A percentile compares a stretch with the other conserved stretches of the same genome.
phyloP scores from a whole-genome alignment of 2,113 vertebrate genomes.

The Gavialis gangeticus region DNA sequence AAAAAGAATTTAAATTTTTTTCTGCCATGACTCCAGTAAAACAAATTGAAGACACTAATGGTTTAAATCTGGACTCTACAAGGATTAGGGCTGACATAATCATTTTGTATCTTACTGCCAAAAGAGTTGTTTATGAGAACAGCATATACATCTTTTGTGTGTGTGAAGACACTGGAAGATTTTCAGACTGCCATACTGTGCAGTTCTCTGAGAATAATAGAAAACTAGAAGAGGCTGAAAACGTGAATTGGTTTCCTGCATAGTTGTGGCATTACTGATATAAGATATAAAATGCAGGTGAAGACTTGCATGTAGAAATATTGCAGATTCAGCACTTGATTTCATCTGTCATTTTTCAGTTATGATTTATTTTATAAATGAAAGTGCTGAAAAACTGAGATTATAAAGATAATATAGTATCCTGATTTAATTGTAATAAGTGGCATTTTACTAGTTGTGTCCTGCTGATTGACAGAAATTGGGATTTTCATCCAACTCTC shows the following conservation, averaged over 20 bases:
- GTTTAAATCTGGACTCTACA: not conserved
- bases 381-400: not conserved
- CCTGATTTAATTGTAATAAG: not conserved
- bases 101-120: not conserved
- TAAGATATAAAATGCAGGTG: not conserved
- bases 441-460: not conserved
- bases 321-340: not conserved
- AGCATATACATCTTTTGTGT: not conserved
- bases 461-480: not conserved
- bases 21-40: constrained; percentile 10
- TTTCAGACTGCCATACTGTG: not conserved
- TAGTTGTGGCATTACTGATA: not conserved
- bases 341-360: not conserved
- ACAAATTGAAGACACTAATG: not conserved
- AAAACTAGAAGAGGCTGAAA: not conserved
- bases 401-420: not conserved
- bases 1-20: not conserved
- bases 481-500: not conserved
- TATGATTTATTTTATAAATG: not conserved
- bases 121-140: not conserved
- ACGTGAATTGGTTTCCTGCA: not conserved
- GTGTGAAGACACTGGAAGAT: not conserved
- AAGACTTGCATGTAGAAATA: not conserved
- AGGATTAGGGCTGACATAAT: not conserved
- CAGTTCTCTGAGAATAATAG: not conserved